Conservation (phyloP, 2,113 vertebrate genomes). For the Mus spicilegus region DNA sequence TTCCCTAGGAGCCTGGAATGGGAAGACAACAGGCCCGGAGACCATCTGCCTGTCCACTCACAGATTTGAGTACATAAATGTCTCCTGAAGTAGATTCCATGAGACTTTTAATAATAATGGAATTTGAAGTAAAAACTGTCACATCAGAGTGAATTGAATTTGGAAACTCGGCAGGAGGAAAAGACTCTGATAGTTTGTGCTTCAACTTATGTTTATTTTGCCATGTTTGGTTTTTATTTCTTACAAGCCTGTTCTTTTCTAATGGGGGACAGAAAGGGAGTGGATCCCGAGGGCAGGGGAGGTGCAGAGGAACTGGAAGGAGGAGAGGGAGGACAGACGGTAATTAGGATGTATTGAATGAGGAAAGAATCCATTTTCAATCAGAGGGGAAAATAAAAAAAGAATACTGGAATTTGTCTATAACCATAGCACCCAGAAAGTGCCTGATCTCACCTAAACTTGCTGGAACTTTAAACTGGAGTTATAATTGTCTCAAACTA, state of each 20-base stretch:
- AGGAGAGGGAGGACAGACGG: neutral
- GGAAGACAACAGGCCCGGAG: neutral
- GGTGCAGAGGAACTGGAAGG: neutral
- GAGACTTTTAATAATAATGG: neutral
- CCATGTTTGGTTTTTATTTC: neutral
- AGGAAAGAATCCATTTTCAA: neutral
- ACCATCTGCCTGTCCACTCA: neutral
- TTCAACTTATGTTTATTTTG: neutral
- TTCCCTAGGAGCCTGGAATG: neutral
- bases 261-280: neutral
- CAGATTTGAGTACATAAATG: neutral
- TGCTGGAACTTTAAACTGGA: neutral
- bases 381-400: neutral
- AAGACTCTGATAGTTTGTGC: neutral
- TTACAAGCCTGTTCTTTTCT: neutral
- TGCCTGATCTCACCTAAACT: neutral
- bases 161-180: neutral
- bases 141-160: neutral
- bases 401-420: neutral
- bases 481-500: neutral
- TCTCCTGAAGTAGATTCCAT: neutral
- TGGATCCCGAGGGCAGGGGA: rapidly evolving
- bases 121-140: neutral
- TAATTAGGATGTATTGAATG: neutral
- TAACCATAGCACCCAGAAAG: neutral